A percentile compares a stretch with the other conserved stretches of the same genome.
phyloP scores from a whole-genome alignment of 2,888 invertebrate species.

The Pachydiplax longipennis region DNA sequence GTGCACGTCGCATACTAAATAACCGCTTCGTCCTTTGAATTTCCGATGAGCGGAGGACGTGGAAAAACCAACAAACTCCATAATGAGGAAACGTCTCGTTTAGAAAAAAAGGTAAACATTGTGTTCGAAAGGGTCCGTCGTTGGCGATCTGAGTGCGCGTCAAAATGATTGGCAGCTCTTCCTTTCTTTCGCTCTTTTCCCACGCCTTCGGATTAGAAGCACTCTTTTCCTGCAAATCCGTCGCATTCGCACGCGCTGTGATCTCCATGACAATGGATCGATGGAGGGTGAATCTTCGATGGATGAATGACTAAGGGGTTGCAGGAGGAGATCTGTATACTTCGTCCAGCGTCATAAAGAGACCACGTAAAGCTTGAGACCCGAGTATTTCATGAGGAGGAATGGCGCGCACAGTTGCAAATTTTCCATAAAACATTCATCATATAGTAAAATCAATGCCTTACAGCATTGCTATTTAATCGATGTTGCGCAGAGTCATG shows the following conservation, averaged over 20 bases:
- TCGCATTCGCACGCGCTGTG: not conserved
- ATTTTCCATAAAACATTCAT: too few relatives aligned
- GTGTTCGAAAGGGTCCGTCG: not conserved
- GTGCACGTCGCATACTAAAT: not conserved
- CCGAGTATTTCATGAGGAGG: too few relatives aligned
- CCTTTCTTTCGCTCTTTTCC: not conserved
- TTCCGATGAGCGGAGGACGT: not conserved
- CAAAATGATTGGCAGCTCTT: not conserved
- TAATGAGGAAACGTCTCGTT: slow-evolving; percentile 40
- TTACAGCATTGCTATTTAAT: too few relatives aligned
- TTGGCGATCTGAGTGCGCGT: not conserved
- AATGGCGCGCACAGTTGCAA: too few relatives aligned
- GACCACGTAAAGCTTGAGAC: too few relatives aligned
- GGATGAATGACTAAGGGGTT: not conserved
- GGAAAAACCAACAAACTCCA: slow-evolving; percentile 4
- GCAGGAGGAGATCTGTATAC: not conserved
- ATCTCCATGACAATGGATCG: not conserved
- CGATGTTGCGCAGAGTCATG: too few relatives aligned
- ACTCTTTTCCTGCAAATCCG: not conserved
- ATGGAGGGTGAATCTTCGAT: not conserved
- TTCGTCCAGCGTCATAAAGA: too few relatives aligned
- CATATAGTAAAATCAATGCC: too few relatives aligned
- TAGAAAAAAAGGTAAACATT: slow-evolving; percentile 23
- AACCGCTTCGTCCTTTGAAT: not conserved
- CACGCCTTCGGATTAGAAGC: not conserved